phyloP scores from a whole-genome alignment of 2,888 invertebrate species.

The Artemia sp. region DNA sequence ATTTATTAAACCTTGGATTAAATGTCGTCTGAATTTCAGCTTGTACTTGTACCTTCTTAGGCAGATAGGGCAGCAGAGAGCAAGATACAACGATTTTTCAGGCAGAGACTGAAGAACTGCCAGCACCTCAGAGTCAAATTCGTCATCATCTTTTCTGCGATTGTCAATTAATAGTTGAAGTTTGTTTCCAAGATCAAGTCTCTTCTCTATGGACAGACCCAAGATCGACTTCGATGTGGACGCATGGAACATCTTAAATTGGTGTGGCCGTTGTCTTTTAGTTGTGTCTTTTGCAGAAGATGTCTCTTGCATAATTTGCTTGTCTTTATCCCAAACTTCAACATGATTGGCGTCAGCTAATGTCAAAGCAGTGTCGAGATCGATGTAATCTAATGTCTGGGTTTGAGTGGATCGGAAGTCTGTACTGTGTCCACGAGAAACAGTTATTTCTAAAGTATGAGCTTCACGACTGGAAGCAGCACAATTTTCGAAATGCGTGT shows the following conservation, averaged over 20 bases:
- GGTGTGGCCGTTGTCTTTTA: too few relatives aligned
- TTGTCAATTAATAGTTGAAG: background rate
- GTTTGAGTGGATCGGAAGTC: background rate
- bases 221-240: background rate
- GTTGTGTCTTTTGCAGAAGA: too few relatives aligned
- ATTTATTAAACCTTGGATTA: background rate
- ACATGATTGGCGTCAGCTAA: conserved; percentile 3
- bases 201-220: background rate
- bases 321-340: too few relatives aligned
- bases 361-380: conserved; percentile 2
- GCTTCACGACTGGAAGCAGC: too few relatives aligned
- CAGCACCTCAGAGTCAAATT: background rate
- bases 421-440: conserved; percentile 5
- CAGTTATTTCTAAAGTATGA: background rate
- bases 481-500: too few relatives aligned
- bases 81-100: background rate
- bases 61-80: background rate
- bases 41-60: background rate
- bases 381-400: background rate
- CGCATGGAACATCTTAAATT: background rate
- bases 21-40: background rate
- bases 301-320: too few relatives aligned
- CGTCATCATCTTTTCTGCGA: background rate
- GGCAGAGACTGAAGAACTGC: background rate
- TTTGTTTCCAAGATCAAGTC: background rate